phyloP scores from a whole-genome alignment of 2,797 vertebrate genomes.

The Apodemus agrarius region DNA sequence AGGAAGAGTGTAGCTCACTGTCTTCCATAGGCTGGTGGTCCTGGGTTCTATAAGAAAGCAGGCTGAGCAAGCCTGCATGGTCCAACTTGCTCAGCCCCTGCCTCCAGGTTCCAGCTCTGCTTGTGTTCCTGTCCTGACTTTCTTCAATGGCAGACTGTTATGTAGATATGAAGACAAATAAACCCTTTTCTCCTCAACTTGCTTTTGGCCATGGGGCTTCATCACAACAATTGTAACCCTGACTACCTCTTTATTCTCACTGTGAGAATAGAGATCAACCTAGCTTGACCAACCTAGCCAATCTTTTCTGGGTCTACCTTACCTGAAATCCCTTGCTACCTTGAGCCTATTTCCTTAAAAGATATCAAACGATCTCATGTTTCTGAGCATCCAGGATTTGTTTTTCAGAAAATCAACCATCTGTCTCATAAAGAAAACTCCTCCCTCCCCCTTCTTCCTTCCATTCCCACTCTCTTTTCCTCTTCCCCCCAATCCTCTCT shows the following conservation, averaged over 20 bases:
- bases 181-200: not conserved
- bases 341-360: not conserved
- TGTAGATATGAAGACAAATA: not conserved
- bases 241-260: not conserved
- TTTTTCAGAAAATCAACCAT: not conserved
- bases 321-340: not conserved
- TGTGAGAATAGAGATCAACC: not conserved
- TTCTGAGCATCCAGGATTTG: not conserved
- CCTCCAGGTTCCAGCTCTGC: not conserved
- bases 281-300: not conserved
- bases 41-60: not conserved
- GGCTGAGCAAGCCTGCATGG: not conserved
- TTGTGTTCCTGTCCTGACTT: not conserved
- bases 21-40: not conserved
- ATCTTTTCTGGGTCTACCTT: not conserved
- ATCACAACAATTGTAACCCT: not conserved
- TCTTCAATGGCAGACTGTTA: not conserved
- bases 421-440: not conserved
- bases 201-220: not conserved
- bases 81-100: not conserved
- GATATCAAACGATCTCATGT: not conserved
- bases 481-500: too few relatives aligned
- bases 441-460: not conserved
- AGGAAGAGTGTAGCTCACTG: not conserved
- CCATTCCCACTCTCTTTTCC: too few relatives aligned